Percentiles rank a stretch among this genome's conserved stretches.
These are phyloP conservation scores for Amphiura filiformis DNA, from an alignment of 35 echinoderm and acorn worm genomes.

Conservation along the genomic window DNA sequence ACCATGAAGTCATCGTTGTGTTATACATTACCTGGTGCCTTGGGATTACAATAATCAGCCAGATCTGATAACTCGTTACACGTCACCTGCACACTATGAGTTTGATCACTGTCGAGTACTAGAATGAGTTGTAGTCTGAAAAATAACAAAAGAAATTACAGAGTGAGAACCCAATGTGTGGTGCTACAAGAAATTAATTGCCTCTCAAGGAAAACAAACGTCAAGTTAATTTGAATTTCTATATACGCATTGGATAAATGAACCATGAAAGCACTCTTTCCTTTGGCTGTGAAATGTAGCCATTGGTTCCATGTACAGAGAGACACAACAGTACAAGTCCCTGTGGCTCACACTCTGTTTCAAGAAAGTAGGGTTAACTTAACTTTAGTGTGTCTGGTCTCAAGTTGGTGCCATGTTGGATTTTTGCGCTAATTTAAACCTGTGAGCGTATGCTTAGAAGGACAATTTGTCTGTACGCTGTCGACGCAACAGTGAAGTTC, in stretches of 20 bases:
- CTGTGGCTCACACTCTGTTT: no score
- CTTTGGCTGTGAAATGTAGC: no score
- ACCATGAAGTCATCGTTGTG: no score
- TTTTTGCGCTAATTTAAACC: no score
- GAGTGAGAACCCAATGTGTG: neutral
- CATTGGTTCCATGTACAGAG: no score
- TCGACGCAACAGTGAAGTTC: no score
- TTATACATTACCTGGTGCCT: constrained; percentile 80
- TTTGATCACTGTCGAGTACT: constrained; percentile 64
- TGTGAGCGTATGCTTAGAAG: no score
- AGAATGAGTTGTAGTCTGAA: constrained; percentile 71
- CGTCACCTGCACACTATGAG: constrained; percentile 37
- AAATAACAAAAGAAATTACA: neutral
- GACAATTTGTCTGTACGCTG: no score
- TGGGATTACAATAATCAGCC: constrained; percentile 78
- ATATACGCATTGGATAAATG: neutral
- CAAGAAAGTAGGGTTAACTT: no score
- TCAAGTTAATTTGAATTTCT: neutral
- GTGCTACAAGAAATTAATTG: neutral
- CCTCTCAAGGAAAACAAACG: neutral
- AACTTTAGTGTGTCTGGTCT: no score
- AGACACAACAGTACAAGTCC: no score
- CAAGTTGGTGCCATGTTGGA: no score
- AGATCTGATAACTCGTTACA: constrained; percentile 69
- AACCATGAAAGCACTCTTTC: neutral